Evolutionary conservation across 2,113 vertebrate genomes (phyloP), one percentile per base, ranked within the genome.

Genomic region (Cygnus buccinator): DNA sequence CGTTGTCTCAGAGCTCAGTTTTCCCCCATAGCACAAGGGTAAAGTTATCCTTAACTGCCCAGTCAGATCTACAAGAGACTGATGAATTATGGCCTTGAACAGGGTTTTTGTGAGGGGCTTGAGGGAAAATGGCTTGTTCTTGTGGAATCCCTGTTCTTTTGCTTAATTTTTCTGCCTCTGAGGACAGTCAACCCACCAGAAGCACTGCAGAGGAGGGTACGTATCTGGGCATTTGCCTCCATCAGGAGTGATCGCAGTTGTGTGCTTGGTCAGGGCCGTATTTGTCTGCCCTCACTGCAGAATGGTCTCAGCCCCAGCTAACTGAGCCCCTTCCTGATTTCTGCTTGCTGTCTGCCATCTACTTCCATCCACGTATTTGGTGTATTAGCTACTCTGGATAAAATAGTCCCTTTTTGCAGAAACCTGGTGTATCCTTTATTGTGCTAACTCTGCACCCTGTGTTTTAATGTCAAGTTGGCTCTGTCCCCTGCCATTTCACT

Each of bases 121-220:
- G 62, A 57, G 41, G 87, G 58, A 65, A n/a, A 28, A 41, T 5
- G 5, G 5, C 23, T 76, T 35, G 44, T 18, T 20, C 19, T 44
- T n/a, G 19, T 25, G 54, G 29, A 31, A 11, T 74, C 10, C 20
- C 9, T 13, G 29, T 86, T 22, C 2, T 55, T 11, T 39, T 54
- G 29, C 10, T 62, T 50, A 25, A 13, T 5, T 61, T 17, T 61
- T 22, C 59, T 67, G 31, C 8, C 11, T 61, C 17, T 48, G 67
- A 63, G 54, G 23, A 37, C 1, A 6, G 22, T 3, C 0, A 1
- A 52, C n/a, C 29, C 78, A 18, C n/a, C 3, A 11, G 73, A 31
- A 11, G 58, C 14, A n/a, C 58, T 90, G 39, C 71, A 28, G 55
- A 43, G 21, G 17, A 11, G 12, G 17, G 5, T 72, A 37, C n/a